phyloP scores from a whole-genome alignment of 2,888 invertebrate species.

The Osedax frankpressi region DNA sequence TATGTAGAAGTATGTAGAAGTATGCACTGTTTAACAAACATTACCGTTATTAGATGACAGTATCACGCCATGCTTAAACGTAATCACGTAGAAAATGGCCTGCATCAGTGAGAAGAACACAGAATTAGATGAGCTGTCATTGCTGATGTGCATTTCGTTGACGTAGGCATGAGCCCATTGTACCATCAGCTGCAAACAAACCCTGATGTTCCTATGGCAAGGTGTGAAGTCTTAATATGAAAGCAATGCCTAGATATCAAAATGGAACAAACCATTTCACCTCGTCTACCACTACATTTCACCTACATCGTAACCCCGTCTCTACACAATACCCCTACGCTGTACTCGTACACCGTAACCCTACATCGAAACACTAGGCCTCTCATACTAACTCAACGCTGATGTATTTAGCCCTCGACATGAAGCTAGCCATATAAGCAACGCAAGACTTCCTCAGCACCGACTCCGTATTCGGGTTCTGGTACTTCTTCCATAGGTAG shows the following conservation, averaged over 20 bases:
- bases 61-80: slow-evolving; percentile 74
- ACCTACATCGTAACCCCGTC: too few relatives aligned
- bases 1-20: too few relatives aligned
- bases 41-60: slow-evolving; percentile 61
- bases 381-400: slow-evolving; percentile 33
- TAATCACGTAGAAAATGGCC: slow-evolving; percentile 77
- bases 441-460: slow-evolving; percentile 59
- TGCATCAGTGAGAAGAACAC: slow-evolving; percentile 86
- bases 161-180: slow-evolving; percentile 77
- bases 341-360: too few relatives aligned
- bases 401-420: slow-evolving; percentile 58
- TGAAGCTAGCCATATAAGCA: slow-evolving; percentile 63
- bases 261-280: too few relatives aligned
- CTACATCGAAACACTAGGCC: too few relatives aligned
- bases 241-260: too few relatives aligned
- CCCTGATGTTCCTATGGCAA: slow-evolving; percentile 53
- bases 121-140: slow-evolving; percentile 61
- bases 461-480: slow-evolving; percentile 55
- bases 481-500: slow-evolving; percentile 62
- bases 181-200: slow-evolving; percentile 59
- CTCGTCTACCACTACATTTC: too few relatives aligned
- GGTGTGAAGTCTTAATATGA: not conserved
- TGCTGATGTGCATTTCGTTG: slow-evolving; percentile 47
- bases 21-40: too few relatives aligned
- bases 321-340: too few relatives aligned